phyloP scores from a whole-genome alignment of 2,113 vertebrate genomes.

The Pollachius pollachius region DNA sequence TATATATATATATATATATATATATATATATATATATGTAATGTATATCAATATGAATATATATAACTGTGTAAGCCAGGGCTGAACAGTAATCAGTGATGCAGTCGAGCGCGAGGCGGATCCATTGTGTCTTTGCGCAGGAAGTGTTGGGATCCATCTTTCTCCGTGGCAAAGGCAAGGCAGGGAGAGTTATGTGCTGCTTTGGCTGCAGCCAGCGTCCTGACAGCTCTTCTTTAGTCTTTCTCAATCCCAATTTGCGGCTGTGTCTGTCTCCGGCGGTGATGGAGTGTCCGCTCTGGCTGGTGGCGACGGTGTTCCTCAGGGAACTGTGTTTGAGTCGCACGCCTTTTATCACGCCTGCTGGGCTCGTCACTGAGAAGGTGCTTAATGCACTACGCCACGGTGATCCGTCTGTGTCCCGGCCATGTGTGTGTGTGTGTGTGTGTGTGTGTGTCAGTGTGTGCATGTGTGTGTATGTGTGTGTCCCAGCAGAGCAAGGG shows the following conservation, averaged over 20 bases:
- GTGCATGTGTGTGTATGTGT: slow-evolving; percentile 21
- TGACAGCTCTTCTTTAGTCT: slow-evolving; percentile 23
- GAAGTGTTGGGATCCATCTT: too few relatives aligned
- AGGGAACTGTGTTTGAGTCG: slow-evolving; percentile 19
- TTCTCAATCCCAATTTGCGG: slow-evolving; percentile 6
- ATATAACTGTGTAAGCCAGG: too few relatives aligned
- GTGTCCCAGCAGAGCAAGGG: slow-evolving; percentile 31
- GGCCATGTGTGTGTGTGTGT: slow-evolving; percentile 42
- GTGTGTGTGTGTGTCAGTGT: slow-evolving; percentile 33
- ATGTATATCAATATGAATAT: too few relatives aligned
- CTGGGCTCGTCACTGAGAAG: neutral
- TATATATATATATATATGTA: too few relatives aligned
- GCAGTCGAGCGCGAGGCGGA: too few relatives aligned
- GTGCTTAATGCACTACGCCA: slow-evolving; percentile 1
- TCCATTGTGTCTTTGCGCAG: too few relatives aligned
- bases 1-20: too few relatives aligned
- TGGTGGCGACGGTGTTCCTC: neutral
- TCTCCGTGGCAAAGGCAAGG: too few relatives aligned
- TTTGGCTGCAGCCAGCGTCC: slow-evolving; percentile 4
- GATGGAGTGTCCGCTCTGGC: slow-evolving; percentile 28
- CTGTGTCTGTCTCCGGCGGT: slow-evolving; percentile 47
- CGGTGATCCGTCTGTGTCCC: slow-evolving; percentile 5
- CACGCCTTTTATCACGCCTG: slow-evolving; percentile 39
- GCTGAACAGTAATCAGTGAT: too few relatives aligned
- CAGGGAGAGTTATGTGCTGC: too few relatives aligned